These are phyloP conservation scores for Salvelinus alpinus DNA, from an alignment of 2,113 vertebrate species.

Conservation along the genomic window DNA sequence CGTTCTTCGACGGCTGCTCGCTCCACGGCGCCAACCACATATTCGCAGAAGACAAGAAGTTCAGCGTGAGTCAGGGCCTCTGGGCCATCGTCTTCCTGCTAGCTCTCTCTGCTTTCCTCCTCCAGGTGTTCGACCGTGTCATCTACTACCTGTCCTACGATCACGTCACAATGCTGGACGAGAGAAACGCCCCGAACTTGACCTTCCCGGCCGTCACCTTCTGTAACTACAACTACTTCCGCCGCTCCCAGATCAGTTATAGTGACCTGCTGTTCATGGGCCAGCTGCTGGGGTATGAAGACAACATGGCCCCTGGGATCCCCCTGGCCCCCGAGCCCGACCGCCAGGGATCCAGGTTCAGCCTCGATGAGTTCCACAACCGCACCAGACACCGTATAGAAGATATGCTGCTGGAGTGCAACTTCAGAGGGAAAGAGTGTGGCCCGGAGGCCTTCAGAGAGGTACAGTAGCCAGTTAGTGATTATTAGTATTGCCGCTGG, in stretches of 20 bases:
- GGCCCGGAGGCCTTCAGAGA: slow-evolving; percentile 83
- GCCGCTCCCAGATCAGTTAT: slow-evolving; percentile 87
- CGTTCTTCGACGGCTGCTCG: slow-evolving; percentile 83
- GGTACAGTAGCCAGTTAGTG: slow-evolving; percentile 72
- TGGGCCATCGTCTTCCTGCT: slow-evolving; percentile 85
- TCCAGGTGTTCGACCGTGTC: slow-evolving; percentile 87
- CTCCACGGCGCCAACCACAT: slow-evolving; percentile 91
- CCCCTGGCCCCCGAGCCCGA: slow-evolving; percentile 74
- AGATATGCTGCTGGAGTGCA: slow-evolving; percentile 92
- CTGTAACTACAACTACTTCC: slow-evolving; percentile 89
- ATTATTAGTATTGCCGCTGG: background rate
- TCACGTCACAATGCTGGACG: slow-evolving; percentile 86
- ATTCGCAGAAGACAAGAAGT: slow-evolving; percentile 82
- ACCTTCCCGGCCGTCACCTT: slow-evolving; percentile 89
- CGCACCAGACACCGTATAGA: slow-evolving; percentile 89
- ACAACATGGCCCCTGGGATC: slow-evolving; percentile 84
- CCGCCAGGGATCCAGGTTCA: slow-evolving; percentile 72
- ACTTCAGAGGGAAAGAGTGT: slow-evolving; percentile 82
- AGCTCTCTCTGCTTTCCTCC: slow-evolving; percentile 85
- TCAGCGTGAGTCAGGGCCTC: slow-evolving; percentile 79
- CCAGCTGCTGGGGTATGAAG: slow-evolving; percentile 84
- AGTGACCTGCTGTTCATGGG: slow-evolving; percentile 88
- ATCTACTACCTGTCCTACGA: slow-evolving; percentile 86
- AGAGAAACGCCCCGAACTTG: slow-evolving; percentile 77
- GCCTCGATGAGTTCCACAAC: slow-evolving; percentile 85